These are phyloP conservation scores for Galbula dea DNA, from an alignment of 2,113 vertebrate genomes.

Conservation along the genomic window DNA sequence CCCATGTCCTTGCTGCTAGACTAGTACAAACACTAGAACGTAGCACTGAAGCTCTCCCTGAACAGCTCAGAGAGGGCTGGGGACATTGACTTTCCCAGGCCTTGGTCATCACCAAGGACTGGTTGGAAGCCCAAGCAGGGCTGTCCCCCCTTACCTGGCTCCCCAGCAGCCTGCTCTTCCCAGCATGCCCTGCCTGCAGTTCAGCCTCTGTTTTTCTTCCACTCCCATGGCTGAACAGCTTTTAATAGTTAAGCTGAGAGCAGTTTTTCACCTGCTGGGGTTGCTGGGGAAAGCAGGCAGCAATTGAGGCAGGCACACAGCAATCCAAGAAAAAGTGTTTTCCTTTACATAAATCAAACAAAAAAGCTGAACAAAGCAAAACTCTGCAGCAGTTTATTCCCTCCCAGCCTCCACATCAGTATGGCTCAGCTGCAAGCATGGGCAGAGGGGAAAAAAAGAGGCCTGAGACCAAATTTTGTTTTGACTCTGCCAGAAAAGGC, in stretches of 20 bases:
- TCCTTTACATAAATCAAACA: not conserved
- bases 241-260: not conserved
- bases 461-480: not conserved
- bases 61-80: not conserved
- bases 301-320: accelerated
- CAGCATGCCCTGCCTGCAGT: not conserved
- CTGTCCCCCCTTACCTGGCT: not conserved
- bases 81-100: not conserved
- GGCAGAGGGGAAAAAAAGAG: not conserved
- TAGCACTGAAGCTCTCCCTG: not conserved
- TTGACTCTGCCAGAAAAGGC: not conserved
- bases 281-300: not conserved
- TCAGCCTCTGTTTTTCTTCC: not conserved
- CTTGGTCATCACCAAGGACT: not conserved
- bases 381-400: not conserved
- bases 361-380: not conserved
- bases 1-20: not conserved
- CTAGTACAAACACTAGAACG: not conserved
- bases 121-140: not conserved
- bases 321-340: not conserved
- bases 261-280: not conserved
- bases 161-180: not conserved
- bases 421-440: accelerated
- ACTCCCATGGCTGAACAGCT: not conserved
- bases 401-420: not conserved